phyloP scores from a whole-genome alignment of 1,140 invertebrate species.

The Drosophila burlai region DNA sequence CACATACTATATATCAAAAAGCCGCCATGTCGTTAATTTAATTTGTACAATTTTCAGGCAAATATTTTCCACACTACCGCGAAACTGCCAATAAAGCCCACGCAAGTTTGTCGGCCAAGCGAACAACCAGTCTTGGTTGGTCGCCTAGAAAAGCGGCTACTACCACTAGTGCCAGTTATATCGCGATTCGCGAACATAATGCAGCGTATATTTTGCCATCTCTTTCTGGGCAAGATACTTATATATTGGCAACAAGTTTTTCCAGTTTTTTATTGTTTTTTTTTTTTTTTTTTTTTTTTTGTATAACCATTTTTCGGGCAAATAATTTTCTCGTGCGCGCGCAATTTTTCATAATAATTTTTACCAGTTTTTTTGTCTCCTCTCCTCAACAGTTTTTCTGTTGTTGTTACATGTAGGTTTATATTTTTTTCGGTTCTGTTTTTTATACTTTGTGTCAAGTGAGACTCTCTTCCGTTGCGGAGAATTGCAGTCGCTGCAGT shows the following conservation, averaged over 20 bases:
- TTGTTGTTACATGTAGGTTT: slow-evolving; percentile 18
- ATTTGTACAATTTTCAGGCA: slow-evolving; percentile 81
- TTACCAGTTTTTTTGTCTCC: slow-evolving; percentile 26
- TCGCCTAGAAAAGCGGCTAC: slow-evolving; percentile 47
- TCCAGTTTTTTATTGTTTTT: slow-evolving; percentile 59
- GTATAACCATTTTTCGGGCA: slow-evolving; percentile 20
- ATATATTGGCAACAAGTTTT: slow-evolving; percentile 66
- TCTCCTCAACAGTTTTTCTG: slow-evolving; percentile 12
- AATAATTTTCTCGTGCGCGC: slow-evolving; percentile 53
- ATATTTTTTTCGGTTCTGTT: slow-evolving; percentile 5
- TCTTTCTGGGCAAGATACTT: slow-evolving; percentile 57
- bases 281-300: slow-evolving; percentile 40
- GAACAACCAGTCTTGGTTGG: slow-evolving; percentile 71
- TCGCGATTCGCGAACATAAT: slow-evolving; percentile 10
- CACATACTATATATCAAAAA: slow-evolving; percentile 36
- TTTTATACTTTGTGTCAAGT: slow-evolving; percentile 1
- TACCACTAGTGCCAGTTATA: slow-evolving; percentile 24
- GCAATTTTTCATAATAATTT: slow-evolving; percentile 77
- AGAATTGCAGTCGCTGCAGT: slow-evolving; percentile 72
- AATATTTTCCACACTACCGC: slow-evolving; percentile 80
- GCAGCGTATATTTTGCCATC: slow-evolving; percentile 33
- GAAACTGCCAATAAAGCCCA: slow-evolving; percentile 82
- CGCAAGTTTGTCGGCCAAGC: slow-evolving; percentile 55
- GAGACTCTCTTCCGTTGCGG: slow-evolving; percentile 44
- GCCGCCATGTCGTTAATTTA: slow-evolving; percentile 82